Percentiles rank a stretch among this genome's conserved stretches.
Conservation (phyloP, 2,797 vertebrate species). For the Phyllotis vaccarum region DNA sequence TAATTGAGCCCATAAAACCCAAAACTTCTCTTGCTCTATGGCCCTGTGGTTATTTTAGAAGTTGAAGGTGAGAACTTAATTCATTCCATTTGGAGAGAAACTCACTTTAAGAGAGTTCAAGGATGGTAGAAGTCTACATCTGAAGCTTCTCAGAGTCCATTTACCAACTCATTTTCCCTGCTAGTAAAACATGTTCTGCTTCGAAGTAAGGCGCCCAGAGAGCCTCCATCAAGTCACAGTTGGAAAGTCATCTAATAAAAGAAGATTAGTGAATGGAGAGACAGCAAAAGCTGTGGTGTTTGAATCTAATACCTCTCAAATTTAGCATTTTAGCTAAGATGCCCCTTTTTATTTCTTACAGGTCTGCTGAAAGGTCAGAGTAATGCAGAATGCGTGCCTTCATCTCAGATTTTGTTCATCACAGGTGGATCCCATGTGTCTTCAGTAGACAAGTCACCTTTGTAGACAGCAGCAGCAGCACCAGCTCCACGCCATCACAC, state of each 20-base stretch:
- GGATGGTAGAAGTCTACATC: slow-evolving; percentile 48
- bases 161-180: slow-evolving; percentile 75
- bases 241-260: slow-evolving; percentile 87
- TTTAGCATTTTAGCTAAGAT: slow-evolving; percentile 88
- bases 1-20: slow-evolving; percentile 72
- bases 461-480: slow-evolving; percentile 91
- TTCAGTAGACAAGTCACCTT: slow-evolving; percentile 92
- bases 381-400: slow-evolving; percentile 99
- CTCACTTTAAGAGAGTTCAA: slow-evolving; percentile 57
- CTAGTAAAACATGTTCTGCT: slow-evolving; percentile 79
- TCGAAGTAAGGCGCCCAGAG: slow-evolving; percentile 80
- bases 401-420: slow-evolving; percentile 98
- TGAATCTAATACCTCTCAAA: slow-evolving; percentile 84
- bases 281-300: slow-evolving; percentile 84
- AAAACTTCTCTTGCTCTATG: slow-evolving; percentile 82
- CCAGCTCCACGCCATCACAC: slow-evolving; percentile 91
- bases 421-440: slow-evolving; percentile 94
- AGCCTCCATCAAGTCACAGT: slow-evolving; percentile 86
- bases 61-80: slow-evolving; percentile 75
- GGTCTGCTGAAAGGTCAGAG: slow-evolving; percentile 98
- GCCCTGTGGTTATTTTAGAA: slow-evolving; percentile 78
- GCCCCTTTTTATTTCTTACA: slow-evolving; percentile 90
- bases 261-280: slow-evolving; percentile 84
- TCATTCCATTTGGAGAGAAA: slow-evolving; percentile 74
- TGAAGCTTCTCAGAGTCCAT: slow-evolving; percentile 74